A percentile compares a stretch with the other conserved stretches of the same genome.
Evolutionary conservation across 2,113 vertebrate species (phyloP).

Genomic region (Tachycineta bicolor): DNA sequence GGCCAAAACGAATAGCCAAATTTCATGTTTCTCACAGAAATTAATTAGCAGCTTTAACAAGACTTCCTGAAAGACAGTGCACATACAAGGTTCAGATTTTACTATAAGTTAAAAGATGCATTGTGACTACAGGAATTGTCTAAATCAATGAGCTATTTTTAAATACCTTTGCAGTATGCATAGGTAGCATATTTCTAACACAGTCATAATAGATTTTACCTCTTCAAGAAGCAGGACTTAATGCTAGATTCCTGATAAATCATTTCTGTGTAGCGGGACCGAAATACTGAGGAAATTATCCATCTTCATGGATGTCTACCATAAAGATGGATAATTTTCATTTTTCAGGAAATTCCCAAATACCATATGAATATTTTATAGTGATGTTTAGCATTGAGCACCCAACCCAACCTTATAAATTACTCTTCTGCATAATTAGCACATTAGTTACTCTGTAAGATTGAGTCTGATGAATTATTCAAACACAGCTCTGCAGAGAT

Average conservation of each 20-base stretch:
- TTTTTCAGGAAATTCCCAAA: conserved; percentile 56
- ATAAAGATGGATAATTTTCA: conserved; percentile 2
- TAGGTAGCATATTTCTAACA: neutral
- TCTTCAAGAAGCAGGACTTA: neutral
- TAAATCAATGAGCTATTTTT: neutral
- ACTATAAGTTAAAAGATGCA: neutral
- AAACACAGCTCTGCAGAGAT: conserved; percentile 63
- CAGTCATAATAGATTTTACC: neutral
- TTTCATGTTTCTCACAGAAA: neutral
- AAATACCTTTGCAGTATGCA: neutral
- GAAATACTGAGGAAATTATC: conserved; percentile 29
- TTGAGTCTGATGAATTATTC: conserved; percentile 79
- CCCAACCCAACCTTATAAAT: conserved; percentile 73
- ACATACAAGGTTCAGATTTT: neutral
- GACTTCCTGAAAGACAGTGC: neutral
- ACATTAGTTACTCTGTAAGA: conserved; percentile 78
- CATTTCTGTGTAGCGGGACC: neutral
- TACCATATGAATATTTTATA: conserved; percentile 76
- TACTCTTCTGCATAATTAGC: conserved; percentile 77
- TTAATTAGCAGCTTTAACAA: neutral
- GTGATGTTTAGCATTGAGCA: conserved; percentile 71
- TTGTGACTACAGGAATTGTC: neutral
- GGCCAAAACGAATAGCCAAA: neutral
- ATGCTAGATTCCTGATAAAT: neutral
- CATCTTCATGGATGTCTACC: conserved; percentile 34